phyloP scores from a whole-genome alignment of 2,113 vertebrate genomes.

The Oenanthe oenanthe region DNA sequence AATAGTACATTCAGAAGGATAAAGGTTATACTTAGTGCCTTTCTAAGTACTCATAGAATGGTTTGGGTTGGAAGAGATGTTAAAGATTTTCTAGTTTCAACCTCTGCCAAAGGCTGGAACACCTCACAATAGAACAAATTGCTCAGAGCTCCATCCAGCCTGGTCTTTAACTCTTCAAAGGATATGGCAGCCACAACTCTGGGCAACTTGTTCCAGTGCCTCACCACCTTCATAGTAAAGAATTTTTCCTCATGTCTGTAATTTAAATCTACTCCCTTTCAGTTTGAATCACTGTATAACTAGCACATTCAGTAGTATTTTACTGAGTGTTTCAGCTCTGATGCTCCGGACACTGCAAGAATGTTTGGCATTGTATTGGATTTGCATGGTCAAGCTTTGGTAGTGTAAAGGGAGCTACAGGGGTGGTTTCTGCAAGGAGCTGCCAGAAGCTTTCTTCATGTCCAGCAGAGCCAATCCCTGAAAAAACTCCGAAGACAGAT shows the following conservation, averaged over 20 bases:
- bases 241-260: background rate
- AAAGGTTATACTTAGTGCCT: background rate
- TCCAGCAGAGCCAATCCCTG: background rate
- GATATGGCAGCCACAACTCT: background rate
- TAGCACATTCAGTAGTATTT: background rate
- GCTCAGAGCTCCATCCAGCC: background rate
- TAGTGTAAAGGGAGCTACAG: background rate
- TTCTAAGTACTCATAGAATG: background rate
- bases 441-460: background rate
- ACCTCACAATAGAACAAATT: background rate
- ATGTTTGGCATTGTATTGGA: background rate
- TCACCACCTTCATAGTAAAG: background rate
- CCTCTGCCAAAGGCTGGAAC: fast-evolving
- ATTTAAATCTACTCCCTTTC: background rate
- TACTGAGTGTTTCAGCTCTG: background rate
- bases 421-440: background rate
- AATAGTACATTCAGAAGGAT: background rate
- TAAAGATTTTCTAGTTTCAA: background rate
- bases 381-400: background rate
- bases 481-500: background rate
- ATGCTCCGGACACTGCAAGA: background rate
- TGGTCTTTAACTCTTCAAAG: background rate
- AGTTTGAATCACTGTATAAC: background rate
- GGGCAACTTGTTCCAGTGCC: background rate
- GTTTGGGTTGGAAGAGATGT: background rate